These are phyloP conservation scores for Orycteropus afer DNA, from an alignment of 2,113 vertebrate genomes.

Conservation along the genomic window DNA sequence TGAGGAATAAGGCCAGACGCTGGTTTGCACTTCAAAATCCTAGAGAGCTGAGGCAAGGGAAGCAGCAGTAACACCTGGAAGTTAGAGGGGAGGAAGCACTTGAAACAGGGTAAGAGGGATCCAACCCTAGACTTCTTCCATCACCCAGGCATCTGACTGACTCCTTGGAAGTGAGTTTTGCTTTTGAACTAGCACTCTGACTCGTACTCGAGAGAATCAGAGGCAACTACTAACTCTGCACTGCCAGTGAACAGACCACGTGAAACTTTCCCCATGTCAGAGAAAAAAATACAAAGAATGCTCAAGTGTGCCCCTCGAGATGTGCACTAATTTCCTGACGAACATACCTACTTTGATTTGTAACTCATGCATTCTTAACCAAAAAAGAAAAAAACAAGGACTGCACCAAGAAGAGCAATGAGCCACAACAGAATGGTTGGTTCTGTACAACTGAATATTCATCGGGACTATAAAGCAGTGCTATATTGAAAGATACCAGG, in stretches of 20 bases:
- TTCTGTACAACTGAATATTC: conserved; percentile 39
- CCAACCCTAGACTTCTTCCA: neutral
- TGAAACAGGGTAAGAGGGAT: neutral
- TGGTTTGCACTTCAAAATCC: neutral
- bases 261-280: neutral
- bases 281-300: neutral
- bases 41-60: neutral
- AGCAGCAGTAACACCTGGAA: neutral
- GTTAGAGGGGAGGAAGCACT: neutral
- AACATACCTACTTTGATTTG: neutral
- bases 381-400: neutral
- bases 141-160: neutral
- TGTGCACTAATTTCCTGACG: neutral
- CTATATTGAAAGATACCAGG: neutral
- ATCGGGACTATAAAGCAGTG: neutral
- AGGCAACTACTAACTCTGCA: neutral
- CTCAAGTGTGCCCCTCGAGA: neutral
- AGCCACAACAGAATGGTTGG: neutral
- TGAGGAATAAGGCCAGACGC: neutral
- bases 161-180: neutral
- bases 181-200: neutral
- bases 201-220: neutral
- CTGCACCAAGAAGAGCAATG: neutral
- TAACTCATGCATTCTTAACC: neutral
- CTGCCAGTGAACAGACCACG: neutral